phyloP scores from a whole-genome alignment of 2,113 vertebrate species.

The Herpetotheres cachinnans region DNA sequence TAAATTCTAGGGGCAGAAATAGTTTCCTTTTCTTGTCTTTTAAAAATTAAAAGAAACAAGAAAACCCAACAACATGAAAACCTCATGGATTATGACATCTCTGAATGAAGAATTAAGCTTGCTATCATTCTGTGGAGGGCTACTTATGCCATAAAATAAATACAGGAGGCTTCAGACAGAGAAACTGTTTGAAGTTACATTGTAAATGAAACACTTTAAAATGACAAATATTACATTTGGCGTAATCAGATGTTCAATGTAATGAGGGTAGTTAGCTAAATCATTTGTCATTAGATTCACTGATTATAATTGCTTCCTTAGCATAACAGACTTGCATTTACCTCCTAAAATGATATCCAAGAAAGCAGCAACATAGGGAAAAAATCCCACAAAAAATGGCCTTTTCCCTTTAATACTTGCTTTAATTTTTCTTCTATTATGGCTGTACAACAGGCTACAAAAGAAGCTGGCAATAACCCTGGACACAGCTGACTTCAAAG shows the following conservation, averaged over 20 bases:
- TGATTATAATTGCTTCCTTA: conserved; percentile 66
- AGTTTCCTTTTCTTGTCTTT: neutral
- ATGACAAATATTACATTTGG: neutral
- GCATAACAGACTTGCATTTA: neutral
- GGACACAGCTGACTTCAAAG: conserved; percentile 39
- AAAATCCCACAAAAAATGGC: neutral
- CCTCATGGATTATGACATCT: neutral
- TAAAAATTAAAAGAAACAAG: neutral
- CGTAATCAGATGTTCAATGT: conserved; percentile 21
- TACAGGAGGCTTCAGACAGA: neutral
- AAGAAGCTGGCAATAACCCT: conserved; percentile 1
- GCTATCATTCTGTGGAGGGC: neutral
- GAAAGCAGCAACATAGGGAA: neutral
- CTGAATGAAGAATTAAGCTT: neutral
- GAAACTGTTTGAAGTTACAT: neutral
- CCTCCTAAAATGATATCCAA: neutral
- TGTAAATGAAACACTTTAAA: conserved; percentile 28
- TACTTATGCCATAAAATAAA: neutral
- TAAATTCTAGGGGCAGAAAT: neutral
- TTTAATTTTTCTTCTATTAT: neutral
- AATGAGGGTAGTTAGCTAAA: conserved; percentile 51
- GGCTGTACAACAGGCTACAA: neutral
- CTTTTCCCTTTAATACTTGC: neutral
- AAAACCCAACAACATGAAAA: neutral
- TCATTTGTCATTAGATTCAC: conserved; percentile 53